Percentiles rank a stretch among this genome's conserved stretches.
phyloP scores from a whole-genome alignment of 1,140 invertebrate genomes.

The Drosophila subobscura region DNA sequence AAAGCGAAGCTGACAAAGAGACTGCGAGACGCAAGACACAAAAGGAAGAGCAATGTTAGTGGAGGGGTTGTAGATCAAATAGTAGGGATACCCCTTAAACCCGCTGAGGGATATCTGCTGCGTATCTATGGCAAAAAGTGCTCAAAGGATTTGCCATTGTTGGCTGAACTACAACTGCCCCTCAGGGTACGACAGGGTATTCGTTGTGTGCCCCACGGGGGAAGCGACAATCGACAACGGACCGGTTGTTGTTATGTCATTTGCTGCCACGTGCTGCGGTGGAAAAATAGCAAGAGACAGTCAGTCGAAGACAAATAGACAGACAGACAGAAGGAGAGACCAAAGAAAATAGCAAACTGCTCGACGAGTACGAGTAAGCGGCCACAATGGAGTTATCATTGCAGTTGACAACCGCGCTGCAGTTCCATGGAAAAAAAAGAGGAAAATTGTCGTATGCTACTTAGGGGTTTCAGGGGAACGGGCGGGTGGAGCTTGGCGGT shows the following conservation, averaged over 20 bases:
- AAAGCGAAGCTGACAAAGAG: not conserved
- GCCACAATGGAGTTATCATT: conserved; percentile 48
- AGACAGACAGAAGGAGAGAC: conserved; percentile 2
- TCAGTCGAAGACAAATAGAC: not conserved
- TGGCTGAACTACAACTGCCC: too few species aligned
- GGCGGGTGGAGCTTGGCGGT: not conserved
- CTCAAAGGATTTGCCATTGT: too few species aligned
- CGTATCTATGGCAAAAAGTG: too few species aligned
- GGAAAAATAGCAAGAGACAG: not conserved
- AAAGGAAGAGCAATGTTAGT: too few species aligned
- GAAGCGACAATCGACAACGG: too few species aligned
- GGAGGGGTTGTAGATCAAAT: too few species aligned
- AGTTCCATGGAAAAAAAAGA: not conserved
- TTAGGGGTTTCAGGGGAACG: too few species aligned
- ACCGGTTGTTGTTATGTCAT: conserved; percentile 30
- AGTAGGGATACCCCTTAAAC: too few species aligned
- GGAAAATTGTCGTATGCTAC: conserved; percentile 27
- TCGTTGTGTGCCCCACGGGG: too few species aligned
- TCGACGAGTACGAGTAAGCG: not conserved
- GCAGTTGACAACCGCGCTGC: conserved; percentile 36
- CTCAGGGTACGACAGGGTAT: too few species aligned
- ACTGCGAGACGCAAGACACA: not conserved
- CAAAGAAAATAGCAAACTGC: conserved; percentile 3
- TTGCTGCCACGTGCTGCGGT: conserved; percentile 29
- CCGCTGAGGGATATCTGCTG: too few species aligned